Conservation (phyloP, 2,888 invertebrate genomes). For the Salticus scenicus region DNA sequence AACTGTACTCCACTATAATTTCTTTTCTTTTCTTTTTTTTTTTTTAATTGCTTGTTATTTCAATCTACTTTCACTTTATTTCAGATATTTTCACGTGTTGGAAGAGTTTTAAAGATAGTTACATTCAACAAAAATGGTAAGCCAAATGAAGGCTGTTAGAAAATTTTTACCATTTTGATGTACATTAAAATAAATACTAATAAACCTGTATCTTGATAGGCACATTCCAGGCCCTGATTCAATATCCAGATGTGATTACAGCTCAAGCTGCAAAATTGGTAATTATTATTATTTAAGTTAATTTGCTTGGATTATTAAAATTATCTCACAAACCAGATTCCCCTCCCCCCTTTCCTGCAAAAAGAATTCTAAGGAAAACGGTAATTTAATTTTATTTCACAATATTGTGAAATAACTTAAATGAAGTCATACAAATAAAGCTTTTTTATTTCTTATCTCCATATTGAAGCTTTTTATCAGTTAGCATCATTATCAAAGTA, state of each 20-base stretch:
- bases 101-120: conserved; percentile 99
- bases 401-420: too few species aligned
- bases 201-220: conserved; percentile 78
- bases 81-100: conserved; percentile 98
- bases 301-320: too few species aligned
- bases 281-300: too few species aligned
- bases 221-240: conserved; percentile 98
- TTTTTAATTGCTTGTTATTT: too few species aligned
- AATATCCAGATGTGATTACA: conserved; percentile 96
- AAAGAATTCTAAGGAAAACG: not conserved
- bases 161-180: not conserved
- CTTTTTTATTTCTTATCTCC: too few species aligned
- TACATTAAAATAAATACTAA: not conserved
- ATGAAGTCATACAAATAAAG: too few species aligned
- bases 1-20: too few species aligned
- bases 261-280: conserved; percentile 97
- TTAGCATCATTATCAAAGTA: too few species aligned
- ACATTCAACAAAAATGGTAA: conserved; percentile 99
- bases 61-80: conserved; percentile 67
- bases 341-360: not conserved
- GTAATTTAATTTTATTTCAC: not conserved
- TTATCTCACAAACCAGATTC: too few species aligned
- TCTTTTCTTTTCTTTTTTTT: too few species aligned
- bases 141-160: conserved; percentile 74
- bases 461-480: too few species aligned